Evolutionary conservation across 2,888 invertebrate genomes (phyloP), one percentile per base, ranked within the genome.

Genomic region (Eumerus sabulonum): DNA sequence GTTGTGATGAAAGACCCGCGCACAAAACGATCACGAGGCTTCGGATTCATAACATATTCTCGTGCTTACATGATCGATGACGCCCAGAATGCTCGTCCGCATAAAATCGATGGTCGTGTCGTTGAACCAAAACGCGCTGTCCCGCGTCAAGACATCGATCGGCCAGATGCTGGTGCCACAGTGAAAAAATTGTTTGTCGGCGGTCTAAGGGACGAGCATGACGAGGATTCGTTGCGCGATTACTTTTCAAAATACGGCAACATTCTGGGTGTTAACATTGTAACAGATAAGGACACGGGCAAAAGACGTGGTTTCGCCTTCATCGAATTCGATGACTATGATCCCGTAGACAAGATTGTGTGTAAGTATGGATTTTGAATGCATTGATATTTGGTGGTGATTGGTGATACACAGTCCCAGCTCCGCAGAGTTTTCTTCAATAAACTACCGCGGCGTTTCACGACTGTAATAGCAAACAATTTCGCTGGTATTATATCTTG

Each of bases 101-200:
- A 98, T 86, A 93, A 94, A 86, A 96, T 98, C 74, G 98, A 98
- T 90, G 97, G 96, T 56, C 92, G 92, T 84, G 94, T 97, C 56
- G 98, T 99, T 0, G 99, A 99, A 89, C 97, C 99, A 0, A 99
- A 99, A 88, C 91, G 99, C 83, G 99, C 99, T 27, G 98, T 98
- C 27, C 98, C 98, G 1, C 92, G 97, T 47, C 93, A 95, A 90
- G 96, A 96, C 87, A 96, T 98, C 83, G 96, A 95, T 76, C 92
- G 96, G 74, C 97, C 97, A 1, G 98, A 98, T 90, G 95, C 97
- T 1, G 96, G 97, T 53, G 95, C 96, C 1, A 96, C 98, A 0
- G 97, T 98, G 0, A 97, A 98, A 86, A 98, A 98, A 87, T 88
- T 98, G 38, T 98, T 98, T 90, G 95, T 98, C 27, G 98, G 98